phyloP scores from a whole-genome alignment of 2,113 vertebrate genomes.

The Capra hircus region DNA sequence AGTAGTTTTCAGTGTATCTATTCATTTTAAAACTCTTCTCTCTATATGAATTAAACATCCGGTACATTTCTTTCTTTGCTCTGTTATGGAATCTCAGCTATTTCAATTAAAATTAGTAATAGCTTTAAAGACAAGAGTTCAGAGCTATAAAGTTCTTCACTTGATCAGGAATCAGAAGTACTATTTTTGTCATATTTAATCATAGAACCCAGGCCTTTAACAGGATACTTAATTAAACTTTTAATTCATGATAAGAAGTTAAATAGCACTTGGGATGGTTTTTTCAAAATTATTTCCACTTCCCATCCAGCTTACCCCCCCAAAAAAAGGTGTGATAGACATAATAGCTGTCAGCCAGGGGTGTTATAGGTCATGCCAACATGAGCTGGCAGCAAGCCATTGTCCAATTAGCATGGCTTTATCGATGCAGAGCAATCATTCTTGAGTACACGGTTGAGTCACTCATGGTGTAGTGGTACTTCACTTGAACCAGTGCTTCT shows the following conservation, averaged over 20 bases:
- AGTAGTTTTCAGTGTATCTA: background rate
- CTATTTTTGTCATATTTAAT: slow-evolving; percentile 84
- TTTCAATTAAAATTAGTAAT: slow-evolving; percentile 71
- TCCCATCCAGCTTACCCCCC: slow-evolving; percentile 74
- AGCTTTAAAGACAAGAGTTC: slow-evolving; percentile 57
- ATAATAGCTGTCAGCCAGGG: slow-evolving; percentile 79
- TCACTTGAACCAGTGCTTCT: slow-evolving; percentile 75
- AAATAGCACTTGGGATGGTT: slow-evolving; percentile 78
- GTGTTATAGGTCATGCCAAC: slow-evolving; percentile 82
- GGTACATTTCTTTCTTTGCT: slow-evolving; percentile 22
- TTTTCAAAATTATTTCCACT: slow-evolving; percentile 72
- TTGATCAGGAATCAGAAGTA: slow-evolving; percentile 76
- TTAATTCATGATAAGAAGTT: slow-evolving; percentile 84
- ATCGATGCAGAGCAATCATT: slow-evolving; percentile 79
- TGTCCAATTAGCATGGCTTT: slow-evolving; percentile 91
- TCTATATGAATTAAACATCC: slow-evolving; percentile 22
- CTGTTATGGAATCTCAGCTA: slow-evolving; percentile 31
- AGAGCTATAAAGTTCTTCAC: slow-evolving; percentile 71
- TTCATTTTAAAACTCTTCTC: slow-evolving; percentile 15
- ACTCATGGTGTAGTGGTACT: slow-evolving; percentile 78
- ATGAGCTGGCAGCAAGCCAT: slow-evolving; percentile 81
- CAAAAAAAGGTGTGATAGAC: slow-evolving; percentile 69
- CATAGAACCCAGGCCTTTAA: slow-evolving; percentile 77
- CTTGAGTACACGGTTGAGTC: slow-evolving; percentile 82
- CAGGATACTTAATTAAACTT: slow-evolving; percentile 82